A percentile compares a stretch with the other conserved stretches of the same genome.
These are phyloP conservation scores for Odontomachus brunneus DNA, from an alignment of 1,140 invertebrate species.

Conservation along the genomic window DNA sequence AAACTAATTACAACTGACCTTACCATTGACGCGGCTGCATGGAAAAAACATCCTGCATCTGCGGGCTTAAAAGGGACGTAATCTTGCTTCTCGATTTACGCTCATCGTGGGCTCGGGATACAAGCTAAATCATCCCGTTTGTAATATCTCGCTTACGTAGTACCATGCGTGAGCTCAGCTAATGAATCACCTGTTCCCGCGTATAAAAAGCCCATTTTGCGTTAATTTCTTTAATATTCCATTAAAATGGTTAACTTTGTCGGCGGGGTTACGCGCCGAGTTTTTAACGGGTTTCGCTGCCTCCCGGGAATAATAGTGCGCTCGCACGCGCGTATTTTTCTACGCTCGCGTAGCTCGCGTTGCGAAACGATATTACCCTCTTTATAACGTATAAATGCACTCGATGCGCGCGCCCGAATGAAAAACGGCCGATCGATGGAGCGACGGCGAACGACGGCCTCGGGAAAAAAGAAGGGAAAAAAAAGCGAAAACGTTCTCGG, in stretches of 20 bases:
- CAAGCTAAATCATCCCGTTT: slow-evolving; percentile 36
- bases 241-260: slow-evolving; percentile 53
- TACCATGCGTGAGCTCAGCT: slow-evolving; percentile 2
- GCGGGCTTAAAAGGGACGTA: neutral
- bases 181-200: slow-evolving; percentile 47
- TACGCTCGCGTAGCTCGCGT: neutral
- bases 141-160: neutral
- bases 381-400: slow-evolving; percentile 54
- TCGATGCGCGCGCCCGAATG: slow-evolving; percentile 43
- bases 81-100: slow-evolving; percentile 14
- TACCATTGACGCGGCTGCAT: too few relatives aligned
- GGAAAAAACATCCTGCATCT: too few relatives aligned
- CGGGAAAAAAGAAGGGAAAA: neutral
- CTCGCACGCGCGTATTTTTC: slow-evolving; percentile 36
- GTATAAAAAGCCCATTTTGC: slow-evolving; percentile 47
- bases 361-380: slow-evolving; percentile 47
- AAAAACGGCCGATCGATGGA: slow-evolving; percentile 39
- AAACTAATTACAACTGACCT: too few relatives aligned
- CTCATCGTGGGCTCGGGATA: slow-evolving; percentile 22
- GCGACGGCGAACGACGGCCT: slow-evolving; percentile 4
- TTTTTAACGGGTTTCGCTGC: slow-evolving; percentile 39
- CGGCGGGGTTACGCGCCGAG: slow-evolving; percentile 1
- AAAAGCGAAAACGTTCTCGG: neutral
- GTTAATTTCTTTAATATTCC: slow-evolving; percentile 59
- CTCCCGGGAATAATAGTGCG: slow-evolving; percentile 45